These are phyloP conservation scores for Lordiphosa mommai DNA, from an alignment of 1,140 invertebrate species.

Conservation along the genomic window DNA sequence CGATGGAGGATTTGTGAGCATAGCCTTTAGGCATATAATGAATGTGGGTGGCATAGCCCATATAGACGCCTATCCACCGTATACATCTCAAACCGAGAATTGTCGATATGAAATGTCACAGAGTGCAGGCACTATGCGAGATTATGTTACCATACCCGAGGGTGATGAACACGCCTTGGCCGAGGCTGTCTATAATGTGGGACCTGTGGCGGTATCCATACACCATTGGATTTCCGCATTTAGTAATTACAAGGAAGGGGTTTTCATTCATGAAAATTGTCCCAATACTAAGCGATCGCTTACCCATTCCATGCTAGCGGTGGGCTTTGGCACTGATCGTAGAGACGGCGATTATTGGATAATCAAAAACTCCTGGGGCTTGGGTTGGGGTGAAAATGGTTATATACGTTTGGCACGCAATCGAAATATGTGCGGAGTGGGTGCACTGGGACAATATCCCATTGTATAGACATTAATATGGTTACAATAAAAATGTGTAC, in stretches of 20 bases:
- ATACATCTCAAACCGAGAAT: conserved; percentile 83
- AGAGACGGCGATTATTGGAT: conserved; percentile 83
- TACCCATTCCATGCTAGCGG: conserved; percentile 82
- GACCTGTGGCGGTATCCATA: conserved; percentile 31
- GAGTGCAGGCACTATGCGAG: conserved; percentile 1
- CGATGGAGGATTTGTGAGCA: conserved; percentile 88
- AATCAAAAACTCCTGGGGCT: conserved; percentile 84
- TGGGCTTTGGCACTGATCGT: conserved; percentile 84
- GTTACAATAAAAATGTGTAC: too few relatives aligned
- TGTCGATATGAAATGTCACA: conserved; percentile 4
- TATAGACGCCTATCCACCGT: conserved; percentile 84
- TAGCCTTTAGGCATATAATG: conserved; percentile 89
- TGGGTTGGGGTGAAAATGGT: conserved; percentile 82
- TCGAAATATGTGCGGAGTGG: conserved; percentile 48
- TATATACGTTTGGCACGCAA: conserved; percentile 83
- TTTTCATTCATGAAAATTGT: conserved; percentile 82
- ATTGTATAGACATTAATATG: conserved; percentile 16
- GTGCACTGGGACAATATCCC: conserved; percentile 16
- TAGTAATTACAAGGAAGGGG: conserved; percentile 11
- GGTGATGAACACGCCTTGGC: conserved; percentile 84
- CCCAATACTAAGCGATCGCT: conserved; percentile 56
- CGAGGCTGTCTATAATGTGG: conserved; percentile 86
- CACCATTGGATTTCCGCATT: conserved; percentile 2
- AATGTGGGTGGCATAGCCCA: conserved; percentile 88
- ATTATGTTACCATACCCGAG: conserved; percentile 82